Percentiles rank a stretch among this genome's conserved stretches.
phyloP scores from a whole-genome alignment of 2,888 invertebrate species.

The Drosophila rubida region DNA sequence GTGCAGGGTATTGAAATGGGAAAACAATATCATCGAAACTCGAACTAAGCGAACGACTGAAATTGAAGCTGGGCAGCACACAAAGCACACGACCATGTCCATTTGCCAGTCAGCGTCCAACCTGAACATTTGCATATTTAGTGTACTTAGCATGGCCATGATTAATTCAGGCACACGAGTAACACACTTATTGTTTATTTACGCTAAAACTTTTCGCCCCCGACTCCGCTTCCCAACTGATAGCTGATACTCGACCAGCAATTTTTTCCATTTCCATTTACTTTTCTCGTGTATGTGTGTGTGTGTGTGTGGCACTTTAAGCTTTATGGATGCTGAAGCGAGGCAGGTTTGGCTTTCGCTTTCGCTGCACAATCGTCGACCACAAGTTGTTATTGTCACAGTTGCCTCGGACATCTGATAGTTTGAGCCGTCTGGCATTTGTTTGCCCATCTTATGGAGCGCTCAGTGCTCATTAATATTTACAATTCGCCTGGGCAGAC shows the following conservation, averaged over 20 bases:
- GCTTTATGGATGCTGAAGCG: background rate
- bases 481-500: conserved; percentile 23
- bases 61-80: conserved; percentile 12
- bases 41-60: background rate
- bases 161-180: background rate
- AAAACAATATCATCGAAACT: background rate
- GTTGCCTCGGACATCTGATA: background rate
- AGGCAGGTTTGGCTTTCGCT: background rate
- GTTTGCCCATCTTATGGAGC: conserved; percentile 4
- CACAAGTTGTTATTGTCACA: background rate
- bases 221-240: background rate
- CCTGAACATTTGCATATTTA: background rate
- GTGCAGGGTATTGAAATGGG: too few species aligned
- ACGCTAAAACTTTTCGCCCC: background rate
- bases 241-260: too few species aligned
- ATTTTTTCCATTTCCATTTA: too few species aligned
- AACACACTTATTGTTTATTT: background rate
- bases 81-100: background rate
- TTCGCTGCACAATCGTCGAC: background rate
- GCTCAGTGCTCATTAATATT: conserved; percentile 36
- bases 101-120: background rate
- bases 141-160: background rate
- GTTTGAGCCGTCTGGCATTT: conserved; percentile 1
- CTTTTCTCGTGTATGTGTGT: too few species aligned
- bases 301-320: background rate